Conservation (phyloP, 2,797 vertebrate species). For the Megaceryle alcyon region DNA sequence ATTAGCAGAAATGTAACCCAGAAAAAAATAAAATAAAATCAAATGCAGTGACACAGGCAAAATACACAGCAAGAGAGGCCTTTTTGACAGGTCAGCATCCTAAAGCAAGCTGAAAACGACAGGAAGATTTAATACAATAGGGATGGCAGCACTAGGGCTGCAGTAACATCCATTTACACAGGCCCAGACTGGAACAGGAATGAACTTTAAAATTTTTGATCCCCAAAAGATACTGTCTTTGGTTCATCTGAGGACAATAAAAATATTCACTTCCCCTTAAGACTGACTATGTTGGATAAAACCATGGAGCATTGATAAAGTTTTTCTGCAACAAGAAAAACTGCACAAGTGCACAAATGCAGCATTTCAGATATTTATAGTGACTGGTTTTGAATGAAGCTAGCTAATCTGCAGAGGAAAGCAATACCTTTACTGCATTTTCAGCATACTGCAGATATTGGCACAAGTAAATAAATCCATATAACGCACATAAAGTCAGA, state of each 20-base stretch:
- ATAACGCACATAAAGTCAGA: not conserved
- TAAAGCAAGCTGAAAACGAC: not conserved
- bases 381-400: not conserved
- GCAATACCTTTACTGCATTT: not conserved
- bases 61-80: not conserved
- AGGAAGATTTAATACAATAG: not conserved
- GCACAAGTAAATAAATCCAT: not conserved
- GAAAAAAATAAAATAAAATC: not conserved
- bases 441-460: not conserved
- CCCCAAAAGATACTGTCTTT: not conserved
- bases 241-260: not conserved
- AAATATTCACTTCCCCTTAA: not conserved
- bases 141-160: not conserved
- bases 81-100: not conserved
- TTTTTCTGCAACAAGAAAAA: not conserved
- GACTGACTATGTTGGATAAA: not conserved
- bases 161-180: not conserved
- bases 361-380: not conserved
- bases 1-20: not conserved
- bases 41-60: not conserved
- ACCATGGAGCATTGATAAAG: not conserved
- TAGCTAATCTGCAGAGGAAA: not conserved
- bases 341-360: not conserved
- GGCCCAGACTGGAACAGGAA: not conserved
- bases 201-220: not conserved